Conservation (phyloP, 2,113 vertebrate genomes). For the Podarcis muralis region DNA sequence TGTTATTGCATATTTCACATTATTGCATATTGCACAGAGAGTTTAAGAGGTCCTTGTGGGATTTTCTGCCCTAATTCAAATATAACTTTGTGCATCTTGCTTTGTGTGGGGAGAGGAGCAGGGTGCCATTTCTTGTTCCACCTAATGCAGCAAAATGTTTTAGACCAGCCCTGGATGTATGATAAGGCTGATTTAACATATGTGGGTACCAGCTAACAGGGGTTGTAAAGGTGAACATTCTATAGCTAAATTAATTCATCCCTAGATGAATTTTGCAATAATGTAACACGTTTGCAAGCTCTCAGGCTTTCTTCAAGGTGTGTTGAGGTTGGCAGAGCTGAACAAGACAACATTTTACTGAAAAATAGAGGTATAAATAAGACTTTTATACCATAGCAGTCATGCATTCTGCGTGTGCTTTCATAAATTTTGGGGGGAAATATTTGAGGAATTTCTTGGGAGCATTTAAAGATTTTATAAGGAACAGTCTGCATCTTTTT, state of each 20-base stretch:
- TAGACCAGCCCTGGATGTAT: not conserved
- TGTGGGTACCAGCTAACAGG: too few species aligned
- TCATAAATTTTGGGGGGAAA: conserved; percentile 32
- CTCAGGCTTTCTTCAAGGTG: not conserved
- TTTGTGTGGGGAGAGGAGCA: too few species aligned
- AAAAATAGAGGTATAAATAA: not conserved
- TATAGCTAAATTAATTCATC: not conserved
- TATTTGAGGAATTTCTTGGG: conserved; percentile 37
- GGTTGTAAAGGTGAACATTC: not conserved
- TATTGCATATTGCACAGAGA: too few species aligned
- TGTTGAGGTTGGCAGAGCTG: not conserved
- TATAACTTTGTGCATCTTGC: too few species aligned
- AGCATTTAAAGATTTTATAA: conserved; percentile 36
- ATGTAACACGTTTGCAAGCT: not conserved
- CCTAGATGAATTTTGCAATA: not conserved
- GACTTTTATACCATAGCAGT: not conserved
- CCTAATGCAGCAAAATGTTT: too few species aligned
- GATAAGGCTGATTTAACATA: too few species aligned
- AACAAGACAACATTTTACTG: not conserved
- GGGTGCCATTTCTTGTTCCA: too few species aligned
- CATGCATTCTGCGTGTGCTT: not conserved
- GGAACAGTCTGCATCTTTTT: conserved; percentile 20
- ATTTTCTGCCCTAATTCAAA: too few species aligned
- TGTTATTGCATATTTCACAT: too few species aligned
- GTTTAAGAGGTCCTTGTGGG: too few species aligned